Evolutionary conservation across 1,140 invertebrate genomes (phyloP), one percentile per base, ranked within the genome.

Genomic region (honey bee (Apis mellifera)): DNA sequence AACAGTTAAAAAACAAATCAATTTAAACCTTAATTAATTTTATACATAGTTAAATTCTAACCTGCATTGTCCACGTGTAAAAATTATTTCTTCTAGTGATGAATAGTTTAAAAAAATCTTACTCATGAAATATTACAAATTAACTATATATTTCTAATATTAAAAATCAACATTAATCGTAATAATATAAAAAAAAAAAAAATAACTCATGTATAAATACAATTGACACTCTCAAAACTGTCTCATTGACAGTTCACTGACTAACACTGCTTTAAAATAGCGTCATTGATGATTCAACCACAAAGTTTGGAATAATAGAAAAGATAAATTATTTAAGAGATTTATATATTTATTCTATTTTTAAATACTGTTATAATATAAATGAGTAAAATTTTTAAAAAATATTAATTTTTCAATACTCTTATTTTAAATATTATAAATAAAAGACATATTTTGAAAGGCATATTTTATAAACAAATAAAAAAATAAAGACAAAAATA

Each of bases 31-130:
- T 32, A 71, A n/a, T 62, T n/a, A 62, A 64, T 54, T 52, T 52
- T 17, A 64, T 12, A 19, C 19, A 55, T 64, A 88, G 52, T 19
- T 57, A 54, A 69, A 70, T 70, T 84, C 82, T 84, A 84, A 84
- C 82, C 82, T 84, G 82, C 82, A 82, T 82, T 82, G 23, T 85
- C 17, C 59, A 71, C 71, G 84, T 82, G 80, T 42, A 81, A 23
- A 23, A n/a, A 42, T 71, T n/a, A 26, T 42, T 69, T 9, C 50
- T 55, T 32, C 23, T 1, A 48, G 7, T 54, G 11, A 17, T n/a
- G 17, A 50, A 71, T 42, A 71, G 5, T 50, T 57, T 50, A 21
- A 50, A 55, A 65, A 60, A 66, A 17, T 52, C 9, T 55, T 26
- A 57, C 15, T 57, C 21, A 60, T 17, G 26, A 57, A 17, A n/a